Base-by-base conservation (phyloP, 2,113 vertebrate species). In the Bufo gargarizans region DNA sequence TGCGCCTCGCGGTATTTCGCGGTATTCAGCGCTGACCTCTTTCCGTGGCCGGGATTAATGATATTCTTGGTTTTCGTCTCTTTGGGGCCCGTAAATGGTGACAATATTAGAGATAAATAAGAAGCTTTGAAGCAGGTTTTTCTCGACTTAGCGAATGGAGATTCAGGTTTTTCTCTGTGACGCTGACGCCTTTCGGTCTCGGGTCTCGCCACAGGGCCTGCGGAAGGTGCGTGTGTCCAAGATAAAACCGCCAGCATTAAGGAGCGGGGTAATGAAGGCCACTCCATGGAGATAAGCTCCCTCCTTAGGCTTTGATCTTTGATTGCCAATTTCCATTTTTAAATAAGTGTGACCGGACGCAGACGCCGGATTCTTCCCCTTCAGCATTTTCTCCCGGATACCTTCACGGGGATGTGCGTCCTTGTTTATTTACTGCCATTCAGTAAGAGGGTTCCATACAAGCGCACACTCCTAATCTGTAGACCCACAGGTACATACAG, bases 251-350 rank as follows among this genome's bases (percentile, higher is more conserved):
- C 19, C 17, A 6, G 85, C 33, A 78, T 67, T 77, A 86, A 78
- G 85, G 59, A 50, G 61, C 76, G 17, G 59, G 77, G 77, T 87
- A 87, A 87, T 87, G 50, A 81, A 61, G 85, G 77, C 22, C 85
- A 80, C 77, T 69, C 22, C 14, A 4, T 13, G 2, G 47, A 69
- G 85, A 86, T 86, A 86, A 86, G 59, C 47, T 49, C 47, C 74
- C n/a, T 69, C 22, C n/a, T 43, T 1, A 69, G 63, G 77, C 85
- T 86, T 86, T 86, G 58, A 86, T 86, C 74, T 86, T 16, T 78
- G 59, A 86, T 86, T 86, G 76, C 85, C 85, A 86, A 86, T 86
- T 86, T 86, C 85, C 85, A 86, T 86, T 86, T 86, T 78, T 86
- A 86, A 86, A 86, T 86, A 86, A 78, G 45, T 78, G 85, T 86